phyloP scores from a whole-genome alignment of 2,113 vertebrate genomes.

The Chionodraco myersi region DNA sequence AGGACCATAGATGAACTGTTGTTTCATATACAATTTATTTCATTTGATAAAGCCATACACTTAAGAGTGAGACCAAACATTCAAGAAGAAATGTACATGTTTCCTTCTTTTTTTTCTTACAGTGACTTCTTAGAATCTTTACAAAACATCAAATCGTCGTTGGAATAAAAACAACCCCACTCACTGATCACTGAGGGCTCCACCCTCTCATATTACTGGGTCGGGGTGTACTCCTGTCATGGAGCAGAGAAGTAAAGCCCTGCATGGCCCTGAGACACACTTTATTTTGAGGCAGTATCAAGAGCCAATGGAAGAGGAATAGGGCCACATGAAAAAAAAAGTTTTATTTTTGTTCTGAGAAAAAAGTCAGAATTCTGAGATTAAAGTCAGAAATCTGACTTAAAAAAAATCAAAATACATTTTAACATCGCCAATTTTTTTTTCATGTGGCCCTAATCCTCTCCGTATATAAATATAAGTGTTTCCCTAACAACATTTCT shows the following conservation, averaged over 20 bases:
- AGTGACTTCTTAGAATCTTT: conserved; percentile 47
- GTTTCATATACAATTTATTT: conserved; percentile 83
- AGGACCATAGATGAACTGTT: neutral
- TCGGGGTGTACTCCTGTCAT: conserved; percentile 21
- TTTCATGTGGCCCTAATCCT: too few species aligned
- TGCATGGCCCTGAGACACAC: conserved; percentile 20
- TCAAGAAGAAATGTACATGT: conserved; percentile 73
- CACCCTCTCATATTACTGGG: neutral
- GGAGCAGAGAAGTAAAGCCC: conserved; percentile 24
- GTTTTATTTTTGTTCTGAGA: too few species aligned
- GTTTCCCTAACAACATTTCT: conserved; percentile 28
- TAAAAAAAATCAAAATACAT: too few species aligned
- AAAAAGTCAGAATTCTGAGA: too few species aligned
- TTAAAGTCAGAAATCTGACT: too few species aligned
- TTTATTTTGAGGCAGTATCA: conserved; percentile 30
- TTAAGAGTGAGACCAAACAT: conserved; percentile 75
- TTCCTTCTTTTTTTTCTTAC: conserved; percentile 22
- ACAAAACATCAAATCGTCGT: conserved; percentile 72
- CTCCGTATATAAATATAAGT: conserved; percentile 3
- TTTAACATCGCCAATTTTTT: too few species aligned
- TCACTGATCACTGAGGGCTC: neutral
- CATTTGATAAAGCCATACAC: conserved; percentile 84
- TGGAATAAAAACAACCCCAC: conserved; percentile 25
- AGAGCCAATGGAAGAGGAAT: conserved; percentile 2
- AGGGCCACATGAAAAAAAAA: too few species aligned